A percentile compares a stretch with the other conserved stretches of the same genome.
Evolutionary conservation across 2,888 invertebrate species (phyloP).

Genomic region (Rhodophaea formosa): DNA sequence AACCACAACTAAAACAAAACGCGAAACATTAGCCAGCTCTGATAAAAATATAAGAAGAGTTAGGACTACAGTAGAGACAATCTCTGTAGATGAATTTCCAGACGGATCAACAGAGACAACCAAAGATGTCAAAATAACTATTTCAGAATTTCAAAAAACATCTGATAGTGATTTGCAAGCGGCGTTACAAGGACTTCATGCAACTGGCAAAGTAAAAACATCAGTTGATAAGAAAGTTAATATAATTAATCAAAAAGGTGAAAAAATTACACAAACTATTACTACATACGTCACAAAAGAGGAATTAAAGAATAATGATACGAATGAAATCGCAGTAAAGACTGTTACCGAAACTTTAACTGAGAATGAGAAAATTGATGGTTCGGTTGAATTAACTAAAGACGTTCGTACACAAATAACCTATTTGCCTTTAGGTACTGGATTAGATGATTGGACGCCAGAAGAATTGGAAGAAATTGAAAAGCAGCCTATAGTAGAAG

Average conservation of each 20-base stretch:
- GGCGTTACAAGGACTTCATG: slow-evolving; percentile 62
- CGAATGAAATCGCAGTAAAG: slow-evolving; percentile 70
- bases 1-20: slow-evolving; percentile 71
- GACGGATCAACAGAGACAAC: slow-evolving; percentile 81
- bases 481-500: slow-evolving; percentile 52
- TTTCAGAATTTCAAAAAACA: slow-evolving; percentile 74
- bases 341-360: slow-evolving; percentile 72
- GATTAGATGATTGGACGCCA: slow-evolving; percentile 72
- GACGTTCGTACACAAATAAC: slow-evolving; percentile 75
- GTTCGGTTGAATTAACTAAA: slow-evolving; percentile 71
- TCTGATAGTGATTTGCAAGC: slow-evolving; percentile 71
- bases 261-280: slow-evolving; percentile 66
- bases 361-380: slow-evolving; percentile 65
- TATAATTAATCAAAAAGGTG: slow-evolving; percentile 66
- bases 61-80: slow-evolving; percentile 80
- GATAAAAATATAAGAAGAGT: slow-evolving; percentile 79
- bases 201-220: slow-evolving; percentile 70
- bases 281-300: slow-evolving; percentile 72
- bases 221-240: slow-evolving; percentile 76
- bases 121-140: slow-evolving; percentile 76
- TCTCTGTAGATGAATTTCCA: slow-evolving; percentile 70
- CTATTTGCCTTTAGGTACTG: slow-evolving; percentile 69
- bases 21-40: slow-evolving; percentile 72
- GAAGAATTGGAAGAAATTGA: slow-evolving; percentile 68
- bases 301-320: slow-evolving; percentile 60